Evolutionary conservation across 2,797 vertebrate species (phyloP), one percentile per base, ranked within the genome.

Genomic region (Cynopterus sphinx): DNA sequence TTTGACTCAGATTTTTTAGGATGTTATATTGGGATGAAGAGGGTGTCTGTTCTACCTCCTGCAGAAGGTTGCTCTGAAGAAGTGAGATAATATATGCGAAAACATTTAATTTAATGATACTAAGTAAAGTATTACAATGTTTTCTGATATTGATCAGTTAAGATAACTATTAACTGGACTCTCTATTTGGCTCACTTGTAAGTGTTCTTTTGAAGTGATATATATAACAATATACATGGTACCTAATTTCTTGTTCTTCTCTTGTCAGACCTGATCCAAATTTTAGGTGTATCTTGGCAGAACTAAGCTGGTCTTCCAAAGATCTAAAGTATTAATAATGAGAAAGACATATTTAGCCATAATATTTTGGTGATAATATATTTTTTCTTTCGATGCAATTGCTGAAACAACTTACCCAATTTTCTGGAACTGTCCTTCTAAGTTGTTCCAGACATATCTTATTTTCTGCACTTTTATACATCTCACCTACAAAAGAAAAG

Each of bases 391-490:
- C 36, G 2, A 22, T 36, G 7, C 3, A 87, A 92, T 68, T 55
- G 43, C 49, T 53, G 13, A 53, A n/a, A 59, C 8, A 83, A 98
- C 99, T 98, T 98, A 99, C 99, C 98, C 99, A 77, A 95, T 95
- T 96, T 98, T 99, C 94, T 98, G 98, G 91, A 99, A 99, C 67
- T 97, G 87, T 55, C 98, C 98, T 96, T 97, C 97, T 53, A 55
- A 92, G 73, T 97, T 94, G 96, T 99, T 98, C 99, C 99, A 99
- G 93, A 99, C 97, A 74, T 98, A 98, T 33, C 97, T 97, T 95
- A 99, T 98, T 96, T 98, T 99, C 97, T 99, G 99, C 33, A 99
- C 98, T 79, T 98, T 98, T 95, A 99, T 98, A 71, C 94, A 98
- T 94, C 97, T 98, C 65, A 99, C 98, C 99, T 99, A 96, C 31